Evolutionary conservation across 2,113 vertebrate species (phyloP).

Genomic region (Megaleporinus macrocephalus): DNA sequence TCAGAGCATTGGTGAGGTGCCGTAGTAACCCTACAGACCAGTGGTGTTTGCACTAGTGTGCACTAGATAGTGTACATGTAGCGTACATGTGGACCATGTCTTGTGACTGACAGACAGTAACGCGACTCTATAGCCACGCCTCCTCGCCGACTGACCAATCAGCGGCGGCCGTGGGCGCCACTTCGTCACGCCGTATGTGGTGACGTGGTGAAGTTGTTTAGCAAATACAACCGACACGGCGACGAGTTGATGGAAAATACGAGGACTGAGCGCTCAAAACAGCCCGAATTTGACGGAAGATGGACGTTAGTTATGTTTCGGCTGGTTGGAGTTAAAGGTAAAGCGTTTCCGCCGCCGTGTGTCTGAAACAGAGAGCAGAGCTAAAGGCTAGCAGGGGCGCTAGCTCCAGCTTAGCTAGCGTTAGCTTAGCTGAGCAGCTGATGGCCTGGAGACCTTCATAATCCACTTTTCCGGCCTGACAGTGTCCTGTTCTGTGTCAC

Average conservation of each 20-base stretch:
- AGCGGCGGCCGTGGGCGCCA: not conserved
- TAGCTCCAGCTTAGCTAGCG: not conserved
- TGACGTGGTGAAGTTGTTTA: slow-evolving; percentile 65
- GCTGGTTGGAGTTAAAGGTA: slow-evolving; percentile 18
- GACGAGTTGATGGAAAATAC: not conserved
- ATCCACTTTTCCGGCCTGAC: not conserved
- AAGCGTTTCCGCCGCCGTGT: not conserved
- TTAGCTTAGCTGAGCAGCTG: not conserved
- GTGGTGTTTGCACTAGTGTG: not conserved
- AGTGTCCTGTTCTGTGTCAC: not conserved
- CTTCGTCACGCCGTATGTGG: slow-evolving; percentile 64
- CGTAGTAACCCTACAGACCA: too few species aligned
- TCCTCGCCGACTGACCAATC: slow-evolving; percentile 24
- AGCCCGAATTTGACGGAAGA: not conserved
- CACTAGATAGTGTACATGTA: not conserved
- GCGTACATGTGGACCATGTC: not conserved
- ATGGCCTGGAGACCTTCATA: not conserved
- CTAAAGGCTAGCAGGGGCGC: not conserved
- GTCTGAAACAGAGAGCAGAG: not conserved
- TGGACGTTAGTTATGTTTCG: not conserved
- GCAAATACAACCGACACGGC: not conserved
- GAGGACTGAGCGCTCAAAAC: not conserved
- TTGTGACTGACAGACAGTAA: slow-evolving; percentile 11
- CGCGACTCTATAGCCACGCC: slow-evolving; percentile 20
- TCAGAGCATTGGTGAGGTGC: too few species aligned